Conservation (phyloP, 2,113 vertebrate genomes). For the Spermophilus dauricus region DNA sequence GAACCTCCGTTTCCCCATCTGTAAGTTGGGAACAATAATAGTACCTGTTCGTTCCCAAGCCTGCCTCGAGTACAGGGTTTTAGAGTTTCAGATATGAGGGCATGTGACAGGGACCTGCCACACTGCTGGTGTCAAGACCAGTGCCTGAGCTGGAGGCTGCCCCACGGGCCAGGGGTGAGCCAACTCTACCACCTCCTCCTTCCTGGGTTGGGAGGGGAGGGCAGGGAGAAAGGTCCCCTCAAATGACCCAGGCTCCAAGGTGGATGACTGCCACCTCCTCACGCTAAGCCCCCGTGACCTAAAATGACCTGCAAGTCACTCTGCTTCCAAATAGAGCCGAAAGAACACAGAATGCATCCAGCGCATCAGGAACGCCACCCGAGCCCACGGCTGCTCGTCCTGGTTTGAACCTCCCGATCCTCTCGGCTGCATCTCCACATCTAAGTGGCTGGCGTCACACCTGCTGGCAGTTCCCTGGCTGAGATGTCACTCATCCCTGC, state of each 20-base stretch:
- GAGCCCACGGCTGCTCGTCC: not conserved
- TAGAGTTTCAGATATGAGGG: too few relatives aligned
- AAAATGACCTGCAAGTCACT: not conserved
- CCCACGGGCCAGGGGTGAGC: not conserved
- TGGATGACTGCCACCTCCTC: not conserved
- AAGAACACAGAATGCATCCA: not conserved
- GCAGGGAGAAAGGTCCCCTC: not conserved
- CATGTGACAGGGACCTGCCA: fast-evolving
- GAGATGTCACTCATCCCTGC: conserved; percentile 23
- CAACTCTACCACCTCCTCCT: not conserved
- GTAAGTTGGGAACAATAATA: not conserved
- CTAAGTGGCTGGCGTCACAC: not conserved
- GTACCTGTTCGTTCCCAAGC: too few relatives aligned
- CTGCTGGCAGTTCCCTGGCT: not conserved
- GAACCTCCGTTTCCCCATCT: not conserved
- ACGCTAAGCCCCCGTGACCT: not conserved
- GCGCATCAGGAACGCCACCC: not conserved
- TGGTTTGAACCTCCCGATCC: not conserved
- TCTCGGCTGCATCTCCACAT: not conserved
- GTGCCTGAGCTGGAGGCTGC: not conserved
- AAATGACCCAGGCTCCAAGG: not conserved
- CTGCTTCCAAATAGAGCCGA: not conserved
- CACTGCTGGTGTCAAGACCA: not conserved
- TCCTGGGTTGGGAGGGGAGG: not conserved
- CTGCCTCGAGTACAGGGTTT: too few relatives aligned